Conservation (phyloP, 2,113 vertebrate genomes). For the Aramus guarauna region DNA sequence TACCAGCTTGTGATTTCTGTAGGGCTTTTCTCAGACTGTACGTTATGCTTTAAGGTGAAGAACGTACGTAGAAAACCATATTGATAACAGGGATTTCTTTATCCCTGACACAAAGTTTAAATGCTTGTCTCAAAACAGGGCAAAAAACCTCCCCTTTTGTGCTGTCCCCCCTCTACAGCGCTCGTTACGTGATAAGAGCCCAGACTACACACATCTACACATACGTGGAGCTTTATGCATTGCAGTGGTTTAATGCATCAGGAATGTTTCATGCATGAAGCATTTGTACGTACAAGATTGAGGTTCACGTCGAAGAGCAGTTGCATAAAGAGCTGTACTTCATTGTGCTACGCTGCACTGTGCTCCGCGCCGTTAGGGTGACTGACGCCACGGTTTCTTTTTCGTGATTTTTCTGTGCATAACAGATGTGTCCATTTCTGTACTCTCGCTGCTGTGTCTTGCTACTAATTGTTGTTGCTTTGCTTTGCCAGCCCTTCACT, state of each 20-base stretch:
- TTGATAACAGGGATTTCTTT: background rate
- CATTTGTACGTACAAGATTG: fast-evolving
- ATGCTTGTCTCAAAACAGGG: fast-evolving
- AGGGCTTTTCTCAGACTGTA: background rate
- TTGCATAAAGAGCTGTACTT: background rate
- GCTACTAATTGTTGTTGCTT: background rate
- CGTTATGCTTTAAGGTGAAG: background rate
- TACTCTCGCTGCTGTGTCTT: background rate
- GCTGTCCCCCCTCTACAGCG: fast-evolving
- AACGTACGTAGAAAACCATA: fast-evolving
- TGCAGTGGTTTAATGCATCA: fast-evolving
- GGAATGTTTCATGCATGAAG: background rate
- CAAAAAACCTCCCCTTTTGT: background rate
- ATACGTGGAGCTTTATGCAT: background rate
- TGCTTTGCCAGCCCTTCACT: slow-evolving; percentile 6
- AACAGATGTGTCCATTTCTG: background rate
- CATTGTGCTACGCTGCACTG: background rate
- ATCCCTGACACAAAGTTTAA: fast-evolving
- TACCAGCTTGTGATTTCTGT: background rate
- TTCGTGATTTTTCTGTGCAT: background rate
- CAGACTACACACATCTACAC: fast-evolving
- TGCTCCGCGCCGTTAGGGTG: background rate
- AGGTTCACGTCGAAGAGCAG: fast-evolving
- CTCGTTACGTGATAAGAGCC: fast-evolving
- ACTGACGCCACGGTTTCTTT: fast-evolving